Conservation (phyloP, 2,888 invertebrate genomes). For the Stictocephala bisonia region DNA sequence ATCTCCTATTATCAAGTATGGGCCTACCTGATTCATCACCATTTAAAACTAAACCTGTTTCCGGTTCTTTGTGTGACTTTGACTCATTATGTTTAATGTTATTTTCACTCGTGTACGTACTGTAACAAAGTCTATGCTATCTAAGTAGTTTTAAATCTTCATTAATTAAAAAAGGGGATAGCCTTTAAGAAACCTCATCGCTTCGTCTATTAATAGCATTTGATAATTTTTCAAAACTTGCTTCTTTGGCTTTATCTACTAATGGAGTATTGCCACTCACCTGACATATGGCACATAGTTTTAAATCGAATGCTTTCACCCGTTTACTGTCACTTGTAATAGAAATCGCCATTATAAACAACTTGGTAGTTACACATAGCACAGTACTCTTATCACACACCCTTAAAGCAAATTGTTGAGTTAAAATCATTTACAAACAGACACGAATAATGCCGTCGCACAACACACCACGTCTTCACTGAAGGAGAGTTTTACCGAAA, state of each 20-base stretch:
- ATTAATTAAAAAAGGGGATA: not conserved
- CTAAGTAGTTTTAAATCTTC: not conserved
- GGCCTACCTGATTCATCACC: not conserved
- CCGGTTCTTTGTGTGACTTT: not conserved
- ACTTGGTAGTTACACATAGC: too few relatives aligned
- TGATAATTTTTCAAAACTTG: conserved; percentile 10
- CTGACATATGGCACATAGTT: conserved; percentile 33
- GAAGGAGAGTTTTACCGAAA: too few relatives aligned
- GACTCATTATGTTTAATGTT: not conserved
- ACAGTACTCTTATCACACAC: too few relatives aligned
- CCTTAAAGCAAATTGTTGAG: too few relatives aligned
- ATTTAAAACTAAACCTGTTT: not conserved
- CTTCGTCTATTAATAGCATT: conserved; percentile 7
- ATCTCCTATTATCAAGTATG: not conserved
- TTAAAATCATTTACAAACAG: too few relatives aligned
- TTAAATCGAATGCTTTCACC: not conserved
- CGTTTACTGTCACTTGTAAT: not conserved
- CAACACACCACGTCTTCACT: too few relatives aligned
- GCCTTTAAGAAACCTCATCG: conserved; percentile 1
- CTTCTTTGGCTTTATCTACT: not conserved
- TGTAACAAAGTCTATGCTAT: conserved; percentile 26
- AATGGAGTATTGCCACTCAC: not conserved
- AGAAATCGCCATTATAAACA: not conserved
- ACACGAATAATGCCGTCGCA: too few relatives aligned
- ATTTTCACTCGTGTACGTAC: conserved; percentile 18